Evolutionary conservation across 2,888 invertebrate species (phyloP).

Genomic region (Spisula subtruncata): DNA sequence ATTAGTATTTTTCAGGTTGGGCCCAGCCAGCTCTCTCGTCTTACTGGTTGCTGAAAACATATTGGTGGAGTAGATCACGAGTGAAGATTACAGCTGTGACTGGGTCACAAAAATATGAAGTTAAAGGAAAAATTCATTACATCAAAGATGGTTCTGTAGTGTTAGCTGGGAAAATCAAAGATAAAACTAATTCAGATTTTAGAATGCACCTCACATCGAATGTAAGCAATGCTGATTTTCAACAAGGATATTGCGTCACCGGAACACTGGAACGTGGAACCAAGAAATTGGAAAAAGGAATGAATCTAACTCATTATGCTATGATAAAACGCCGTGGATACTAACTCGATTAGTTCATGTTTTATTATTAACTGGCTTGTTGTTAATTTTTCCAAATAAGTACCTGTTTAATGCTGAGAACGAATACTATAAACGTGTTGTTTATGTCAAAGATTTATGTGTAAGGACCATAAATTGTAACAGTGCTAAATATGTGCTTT

Average conservation of each 20-base stretch:
- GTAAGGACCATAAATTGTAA: background rate
- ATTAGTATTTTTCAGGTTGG: conserved; percentile 91
- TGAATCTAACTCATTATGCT: conserved; percentile 95
- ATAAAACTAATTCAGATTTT: conserved; percentile 82
- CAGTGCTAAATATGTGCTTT: background rate
- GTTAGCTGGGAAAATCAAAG: conserved; percentile 93
- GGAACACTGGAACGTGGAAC: conserved; percentile 93
- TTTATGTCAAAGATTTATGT: background rate
- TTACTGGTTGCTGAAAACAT: conserved; percentile 95
- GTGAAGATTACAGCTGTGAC: conserved; percentile 95
- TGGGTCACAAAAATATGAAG: conserved; percentile 92
- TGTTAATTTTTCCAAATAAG: background rate
- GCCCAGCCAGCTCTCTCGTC: conserved; percentile 95
- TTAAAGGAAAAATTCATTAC: conserved; percentile 94
- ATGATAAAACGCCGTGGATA: conserved; percentile 93
- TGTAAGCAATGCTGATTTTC: conserved; percentile 95
- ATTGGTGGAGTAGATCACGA: conserved; percentile 95
- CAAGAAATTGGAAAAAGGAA: conserved; percentile 90
- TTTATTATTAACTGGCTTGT: background rate
- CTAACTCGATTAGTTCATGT: background rate
- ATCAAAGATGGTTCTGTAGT: conserved; percentile 93
- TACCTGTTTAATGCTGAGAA: background rate
- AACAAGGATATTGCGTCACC: conserved; percentile 96
- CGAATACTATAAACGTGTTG: background rate
- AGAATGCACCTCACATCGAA: conserved; percentile 93